Conservation (phyloP, 2,113 vertebrate genomes). For the Shinisaurus crocodilurus region DNA sequence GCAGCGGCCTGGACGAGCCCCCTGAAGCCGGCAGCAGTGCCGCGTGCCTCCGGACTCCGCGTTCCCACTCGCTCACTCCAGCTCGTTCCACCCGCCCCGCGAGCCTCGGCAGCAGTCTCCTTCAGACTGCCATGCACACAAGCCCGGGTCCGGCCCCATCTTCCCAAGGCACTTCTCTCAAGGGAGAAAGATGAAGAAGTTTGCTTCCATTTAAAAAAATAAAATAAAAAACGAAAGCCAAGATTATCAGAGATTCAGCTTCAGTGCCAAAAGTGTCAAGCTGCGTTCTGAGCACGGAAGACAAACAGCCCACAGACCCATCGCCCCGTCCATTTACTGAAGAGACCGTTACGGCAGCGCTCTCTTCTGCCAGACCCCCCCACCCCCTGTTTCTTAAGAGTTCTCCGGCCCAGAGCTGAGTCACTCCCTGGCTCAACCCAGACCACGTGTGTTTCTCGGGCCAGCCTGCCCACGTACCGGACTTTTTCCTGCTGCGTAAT, state of each 20-base stretch:
- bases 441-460: not conserved
- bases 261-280: not conserved
- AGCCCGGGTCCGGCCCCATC: not conserved
- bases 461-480: conserved; percentile 7
- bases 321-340: not conserved
- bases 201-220: not conserved
- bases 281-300: not conserved
- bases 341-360: not conserved
- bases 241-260: not conserved
- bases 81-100: too few relatives aligned
- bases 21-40: not conserved
- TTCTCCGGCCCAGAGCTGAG: conserved; percentile 51
- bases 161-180: not conserved
- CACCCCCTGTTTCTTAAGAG: too few relatives aligned
- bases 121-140: not conserved
- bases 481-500: conserved; percentile 67
- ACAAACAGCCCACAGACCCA: not conserved
- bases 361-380: not conserved
- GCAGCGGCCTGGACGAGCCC: not conserved
- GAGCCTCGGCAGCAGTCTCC: not conserved
- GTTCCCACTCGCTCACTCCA: too few relatives aligned
- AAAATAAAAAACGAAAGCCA: not conserved
- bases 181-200: not conserved
- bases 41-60: not conserved
- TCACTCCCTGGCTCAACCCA: conserved; percentile 43